phyloP scores from a whole-genome alignment of 2,113 vertebrate genomes.

The Xerus inauris region DNA sequence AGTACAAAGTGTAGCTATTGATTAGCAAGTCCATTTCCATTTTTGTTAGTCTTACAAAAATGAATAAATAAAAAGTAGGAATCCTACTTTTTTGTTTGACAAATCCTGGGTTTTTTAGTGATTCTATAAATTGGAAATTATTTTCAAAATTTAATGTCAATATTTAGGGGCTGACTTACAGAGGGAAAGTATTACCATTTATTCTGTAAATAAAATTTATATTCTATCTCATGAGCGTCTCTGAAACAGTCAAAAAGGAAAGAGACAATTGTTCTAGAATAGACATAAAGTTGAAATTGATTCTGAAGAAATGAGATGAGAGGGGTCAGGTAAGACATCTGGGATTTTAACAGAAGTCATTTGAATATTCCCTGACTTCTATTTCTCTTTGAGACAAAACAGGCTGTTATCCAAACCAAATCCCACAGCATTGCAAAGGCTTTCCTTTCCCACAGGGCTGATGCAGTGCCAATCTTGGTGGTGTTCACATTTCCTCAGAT shows the following conservation, averaged over 20 bases:
- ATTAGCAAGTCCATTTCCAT: not conserved
- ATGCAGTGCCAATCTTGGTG: not conserved
- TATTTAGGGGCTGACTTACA: not conserved
- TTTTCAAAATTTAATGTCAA: not conserved
- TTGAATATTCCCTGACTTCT: not conserved
- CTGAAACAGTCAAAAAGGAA: not conserved
- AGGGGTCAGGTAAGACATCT: not conserved
- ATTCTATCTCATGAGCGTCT: not conserved
- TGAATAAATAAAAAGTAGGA: not conserved
- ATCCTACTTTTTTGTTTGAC: not conserved
- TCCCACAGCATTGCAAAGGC: not conserved
- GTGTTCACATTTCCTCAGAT: not conserved
- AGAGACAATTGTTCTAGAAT: not conserved
- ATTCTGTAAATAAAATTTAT: not conserved
- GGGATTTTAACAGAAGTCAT: not conserved
- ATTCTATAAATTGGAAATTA: not conserved
- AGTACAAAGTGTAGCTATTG: not conserved
- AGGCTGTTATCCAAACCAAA: not conserved
- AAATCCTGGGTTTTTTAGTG: not conserved
- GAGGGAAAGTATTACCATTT: not conserved
- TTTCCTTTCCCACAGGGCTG: not conserved
- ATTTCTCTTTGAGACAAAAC: not conserved
- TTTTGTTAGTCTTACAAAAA: slow-evolving; percentile 1
- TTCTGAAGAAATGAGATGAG: not conserved
- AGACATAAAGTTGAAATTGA: not conserved